These are phyloP conservation scores for Proctacanthus coquilletti DNA, from an alignment of 1,140 invertebrate species.

Conservation along the genomic window DNA sequence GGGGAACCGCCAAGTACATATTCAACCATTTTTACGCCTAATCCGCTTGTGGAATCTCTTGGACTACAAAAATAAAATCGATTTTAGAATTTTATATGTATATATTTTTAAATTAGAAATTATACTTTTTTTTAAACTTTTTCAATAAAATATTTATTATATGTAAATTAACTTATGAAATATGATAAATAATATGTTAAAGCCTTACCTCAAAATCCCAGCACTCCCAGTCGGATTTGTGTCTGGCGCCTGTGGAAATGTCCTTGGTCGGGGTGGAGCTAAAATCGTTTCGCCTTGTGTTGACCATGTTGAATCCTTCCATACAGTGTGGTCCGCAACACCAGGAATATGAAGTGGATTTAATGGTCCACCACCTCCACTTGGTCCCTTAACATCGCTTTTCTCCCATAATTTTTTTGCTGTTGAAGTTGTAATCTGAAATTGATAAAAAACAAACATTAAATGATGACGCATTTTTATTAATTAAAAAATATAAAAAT, in stretches of 20 bases:
- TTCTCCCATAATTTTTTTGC: slow-evolving; percentile 31
- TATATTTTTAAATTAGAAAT: background rate
- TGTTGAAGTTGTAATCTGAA: slow-evolving; percentile 29
- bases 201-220: slow-evolving; percentile 25
- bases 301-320: slow-evolving; percentile 30
- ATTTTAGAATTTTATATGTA: background rate
- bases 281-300: slow-evolving; percentile 27
- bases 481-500: slow-evolving; percentile 2
- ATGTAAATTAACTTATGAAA: background rate
- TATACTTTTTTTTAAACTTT: background rate
- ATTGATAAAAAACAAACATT: slow-evolving; percentile 6
- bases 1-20: slow-evolving; percentile 87
- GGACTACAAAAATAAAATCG: slow-evolving; percentile 29
- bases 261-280: slow-evolving; percentile 20
- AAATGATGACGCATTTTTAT: slow-evolving; percentile 1
- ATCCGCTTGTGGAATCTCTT: slow-evolving; percentile 56
- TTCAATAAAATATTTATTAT: background rate
- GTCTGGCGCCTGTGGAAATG: slow-evolving; percentile 24
- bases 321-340: slow-evolving; percentile 26
- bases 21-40: slow-evolving; percentile 97
- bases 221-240: slow-evolving; percentile 23
- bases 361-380: slow-evolving; percentile 18
- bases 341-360: slow-evolving; percentile 27
- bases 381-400: slow-evolving; percentile 24
- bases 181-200: background rate